Conservation (phyloP, 2,797 vertebrate genomes). For the Cygnus olor region DNA sequence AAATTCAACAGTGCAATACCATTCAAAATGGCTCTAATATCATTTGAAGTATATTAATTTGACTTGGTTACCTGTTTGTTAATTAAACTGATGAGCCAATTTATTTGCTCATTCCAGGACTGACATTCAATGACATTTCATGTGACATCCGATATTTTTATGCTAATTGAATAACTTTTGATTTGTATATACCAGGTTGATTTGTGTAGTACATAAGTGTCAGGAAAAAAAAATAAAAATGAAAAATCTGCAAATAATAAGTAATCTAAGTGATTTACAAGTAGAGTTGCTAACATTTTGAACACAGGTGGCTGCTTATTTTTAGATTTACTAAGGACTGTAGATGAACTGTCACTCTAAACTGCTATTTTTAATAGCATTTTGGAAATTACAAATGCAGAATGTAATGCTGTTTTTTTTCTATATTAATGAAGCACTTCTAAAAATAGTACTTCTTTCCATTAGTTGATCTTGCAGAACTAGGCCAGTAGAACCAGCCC, state of each 20-base stretch:
- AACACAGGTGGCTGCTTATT: constrained; percentile 66
- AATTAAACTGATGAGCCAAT: constrained; percentile 75
- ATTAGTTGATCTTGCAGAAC: not conserved
- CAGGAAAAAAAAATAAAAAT: not conserved
- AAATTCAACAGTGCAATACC: constrained; percentile 34
- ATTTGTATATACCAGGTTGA: constrained; percentile 69
- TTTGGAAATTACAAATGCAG: constrained; percentile 45
- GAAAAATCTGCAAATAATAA: constrained; percentile 70
- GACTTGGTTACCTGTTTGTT: constrained; percentile 65
- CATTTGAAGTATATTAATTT: constrained; percentile 66
- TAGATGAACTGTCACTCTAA: constrained; percentile 33
- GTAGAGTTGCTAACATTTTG: constrained; percentile 61
- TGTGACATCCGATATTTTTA: constrained; percentile 73
- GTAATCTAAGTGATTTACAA: constrained; percentile 66
- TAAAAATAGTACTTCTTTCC: not conserved
- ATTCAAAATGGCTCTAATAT: constrained; percentile 62
- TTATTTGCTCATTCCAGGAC: constrained; percentile 67
- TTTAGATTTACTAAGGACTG: constrained; percentile 51
- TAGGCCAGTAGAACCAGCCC: not conserved
- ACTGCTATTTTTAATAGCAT: constrained; percentile 55
- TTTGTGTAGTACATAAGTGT: constrained; percentile 63
- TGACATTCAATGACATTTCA: constrained; percentile 77
- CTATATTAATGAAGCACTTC: constrained; percentile 8
- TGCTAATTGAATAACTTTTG: constrained; percentile 76
- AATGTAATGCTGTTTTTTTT: not conserved